Evolutionary conservation across 2,888 invertebrate species (phyloP).

Genomic region (Morinoia aosen): DNA sequence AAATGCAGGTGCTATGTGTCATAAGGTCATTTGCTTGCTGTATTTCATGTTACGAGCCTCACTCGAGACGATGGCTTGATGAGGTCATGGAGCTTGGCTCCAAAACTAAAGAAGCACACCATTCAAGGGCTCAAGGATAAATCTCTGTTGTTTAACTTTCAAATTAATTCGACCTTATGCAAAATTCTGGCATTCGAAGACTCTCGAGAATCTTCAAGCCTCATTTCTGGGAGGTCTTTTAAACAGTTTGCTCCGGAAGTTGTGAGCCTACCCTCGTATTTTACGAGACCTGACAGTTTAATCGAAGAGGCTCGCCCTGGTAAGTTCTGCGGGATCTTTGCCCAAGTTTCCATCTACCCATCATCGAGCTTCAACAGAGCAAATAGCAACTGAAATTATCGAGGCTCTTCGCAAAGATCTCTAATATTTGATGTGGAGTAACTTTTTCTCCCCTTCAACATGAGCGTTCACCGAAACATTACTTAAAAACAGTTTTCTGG

Average conservation of each 20-base stretch:
- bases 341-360: slow-evolving; percentile 5
- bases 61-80: not conserved
- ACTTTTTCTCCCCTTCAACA: not conserved
- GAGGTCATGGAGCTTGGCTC: not conserved
- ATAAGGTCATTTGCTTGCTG: not conserved
- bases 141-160: not conserved
- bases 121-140: not conserved
- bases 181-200: not conserved
- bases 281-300: slow-evolving; percentile 15
- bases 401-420: not conserved
- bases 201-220: not conserved
- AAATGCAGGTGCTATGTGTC: not conserved
- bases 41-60: not conserved
- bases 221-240: not conserved
- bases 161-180: not conserved
- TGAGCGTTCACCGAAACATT: not conserved
- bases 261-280: not conserved
- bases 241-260: not conserved
- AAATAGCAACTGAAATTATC: not conserved
- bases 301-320: slow-evolving; percentile 6
- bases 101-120: not conserved
- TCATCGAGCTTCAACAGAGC: not conserved
- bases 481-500: too few relatives aligned
- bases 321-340: not conserved
- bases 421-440: not conserved